A percentile compares a stretch with the other conserved stretches of the same genome.
Evolutionary conservation across 2,888 invertebrate species (phyloP).

Genomic region (Cheilosia vernalis): DNA sequence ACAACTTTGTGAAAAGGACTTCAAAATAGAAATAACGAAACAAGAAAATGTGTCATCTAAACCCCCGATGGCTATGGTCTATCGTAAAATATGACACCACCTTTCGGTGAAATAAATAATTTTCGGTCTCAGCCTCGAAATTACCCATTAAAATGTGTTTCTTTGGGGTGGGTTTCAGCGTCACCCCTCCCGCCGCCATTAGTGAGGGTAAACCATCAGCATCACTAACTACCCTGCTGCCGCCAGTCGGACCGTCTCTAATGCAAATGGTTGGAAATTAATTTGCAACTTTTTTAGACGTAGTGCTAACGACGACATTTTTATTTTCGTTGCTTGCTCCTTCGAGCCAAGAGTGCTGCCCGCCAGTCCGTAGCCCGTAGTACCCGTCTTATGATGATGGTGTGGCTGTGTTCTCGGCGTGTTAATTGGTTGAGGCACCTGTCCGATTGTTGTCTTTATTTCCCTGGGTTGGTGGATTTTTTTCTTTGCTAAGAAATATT

Average conservation of each 20-base stretch:
- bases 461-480: slow-evolving; percentile 7
- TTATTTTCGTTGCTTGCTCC: slow-evolving; percentile 52
- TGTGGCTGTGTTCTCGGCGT: slow-evolving; percentile 62
- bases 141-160: slow-evolving; percentile 70
- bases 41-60: slow-evolving; percentile 51
- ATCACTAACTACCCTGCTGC: slow-evolving; percentile 51
- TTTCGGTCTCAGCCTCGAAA: slow-evolving; percentile 58
- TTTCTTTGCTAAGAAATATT: slow-evolving; percentile 11
- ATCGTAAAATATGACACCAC: slow-evolving; percentile 69
- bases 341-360: slow-evolving; percentile 3
- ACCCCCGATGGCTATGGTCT: slow-evolving; percentile 39
- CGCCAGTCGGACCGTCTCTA: slow-evolving; percentile 35
- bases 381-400: slow-evolving; percentile 52
- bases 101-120: slow-evolving; percentile 68
- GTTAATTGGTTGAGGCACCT: slow-evolving; percentile 73
- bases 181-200: not conserved
- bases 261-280: slow-evolving; percentile 74
- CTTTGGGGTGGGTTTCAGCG: slow-evolving; percentile 53
- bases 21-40: slow-evolving; percentile 23
- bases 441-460: slow-evolving; percentile 73
- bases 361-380: not conserved
- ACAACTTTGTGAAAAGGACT: slow-evolving; percentile 35
- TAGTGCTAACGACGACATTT: slow-evolving; percentile 71
- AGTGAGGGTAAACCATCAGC: slow-evolving; percentile 46
- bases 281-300: slow-evolving; percentile 65